Base-by-base conservation (phyloP, 2,797 vertebrate species). In the Gallinago nigripennis region DNA sequence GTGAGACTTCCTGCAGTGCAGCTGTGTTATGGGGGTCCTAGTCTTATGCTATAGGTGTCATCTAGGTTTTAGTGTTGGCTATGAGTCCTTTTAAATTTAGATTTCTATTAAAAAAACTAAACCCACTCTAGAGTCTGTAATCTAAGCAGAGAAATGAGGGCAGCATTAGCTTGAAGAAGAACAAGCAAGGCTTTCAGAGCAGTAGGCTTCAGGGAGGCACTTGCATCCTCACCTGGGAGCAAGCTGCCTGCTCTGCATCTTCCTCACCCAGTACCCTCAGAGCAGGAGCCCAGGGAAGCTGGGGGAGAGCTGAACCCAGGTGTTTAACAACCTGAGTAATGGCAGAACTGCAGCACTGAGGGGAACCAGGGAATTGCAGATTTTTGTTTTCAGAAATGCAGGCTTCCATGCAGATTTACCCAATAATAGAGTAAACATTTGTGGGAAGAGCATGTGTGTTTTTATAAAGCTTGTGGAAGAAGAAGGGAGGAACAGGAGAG, bases 21-120 rank as follows among this genome's bases (percentile, higher is more conserved):
- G 46, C 77, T 88, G 45, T 71, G n/a, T 71, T 50, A 1, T 2
- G 4, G 45, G 45, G 51, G 72, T 83, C n/a, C 1, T 15, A 69
- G 69, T 72, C 51, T 56, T 39, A 39, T 51, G 54, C 80, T 84
- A 65, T 33, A 91, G 51, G 43, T 94, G 28, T 65, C 68, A 53
- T 37, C 54, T 57, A 58, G 73, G 51, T 72, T 86, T 91, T 83
- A 75, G 37, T 61, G 65, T 35, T 91, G 41, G 30, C 82, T 78
- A 17, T 13, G 27, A 92, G 27, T 57, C 37, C 39, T 11, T 68
- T 80, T 43, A 73, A 86, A 64, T 71, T 35, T 76, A 41, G 28
- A 33, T 85, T 92, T 89, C 31, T 75, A 41, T 48, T 76, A 54
- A 86, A 51, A 82, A 90, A 92, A 76, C 31, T 65, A 71, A 78